Base-by-base conservation (phyloP, 2,797 vertebrate species). In the Muscicapa striata region DNA sequence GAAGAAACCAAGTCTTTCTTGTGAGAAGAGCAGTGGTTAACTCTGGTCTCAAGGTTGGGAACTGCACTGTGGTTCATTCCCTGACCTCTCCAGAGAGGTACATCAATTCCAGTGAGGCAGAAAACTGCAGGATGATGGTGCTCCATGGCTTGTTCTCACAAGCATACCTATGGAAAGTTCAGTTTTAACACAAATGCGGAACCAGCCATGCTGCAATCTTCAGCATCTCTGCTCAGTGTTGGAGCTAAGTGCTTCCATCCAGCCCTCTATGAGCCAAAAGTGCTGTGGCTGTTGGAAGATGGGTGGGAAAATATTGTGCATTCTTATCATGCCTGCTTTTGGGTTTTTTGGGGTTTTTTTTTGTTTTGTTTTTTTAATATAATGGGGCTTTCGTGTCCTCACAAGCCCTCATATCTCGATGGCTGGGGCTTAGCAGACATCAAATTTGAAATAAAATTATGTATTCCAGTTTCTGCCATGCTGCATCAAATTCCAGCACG, bases 161-260 rank as follows among this genome's bases (percentile, higher is more conserved):
- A 36, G 32, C 29, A 70, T 0, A 5, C 19, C 36, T 2, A 0
- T 2, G 1, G n/a, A 11, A 69, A 66, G 11, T 16, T 46, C 4
- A 18, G 10, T 41, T 90, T 66, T 48, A 18, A n/a, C 38, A 54
- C 11, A 58, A 59, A 32, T 9, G 1, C 3, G 4, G 34, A 41
- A 57, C 24, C 26, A 16, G 1, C 63, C 58, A 15, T 52, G 11
- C 34, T 46, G 54, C 57, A 45, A 5, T 74, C 21, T 26, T 48
- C 68, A 72, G 16, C 40, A 20, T 59, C 57, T 84, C 55, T 46
- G 21, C 62, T 83, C 49, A 78, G 32, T 7, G 0, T 14, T 30
- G 15, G 27, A 75, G 22, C 40, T 34, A 27, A 73, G 48, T 20
- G 27, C 43, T 82, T 21, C 74, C 61, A n/a, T 23, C 26, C 49